These are phyloP conservation scores for Limnephilus lunatus DNA, from an alignment of 2,888 invertebrate genomes.

Conservation along the genomic window DNA sequence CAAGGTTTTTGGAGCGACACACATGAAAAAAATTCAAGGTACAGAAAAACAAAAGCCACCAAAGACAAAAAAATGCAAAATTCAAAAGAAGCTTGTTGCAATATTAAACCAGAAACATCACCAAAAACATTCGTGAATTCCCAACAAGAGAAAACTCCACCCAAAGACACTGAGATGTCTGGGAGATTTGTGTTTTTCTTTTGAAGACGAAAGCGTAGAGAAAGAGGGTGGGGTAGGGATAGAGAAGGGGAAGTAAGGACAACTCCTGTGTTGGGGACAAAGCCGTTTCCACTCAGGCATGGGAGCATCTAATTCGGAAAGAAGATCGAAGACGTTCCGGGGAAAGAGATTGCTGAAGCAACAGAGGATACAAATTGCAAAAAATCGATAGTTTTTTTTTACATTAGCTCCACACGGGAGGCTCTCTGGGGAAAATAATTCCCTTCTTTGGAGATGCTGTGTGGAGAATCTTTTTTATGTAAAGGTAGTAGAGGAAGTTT, in stretches of 20 bases:
- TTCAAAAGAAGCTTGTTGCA: neutral
- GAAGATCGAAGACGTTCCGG: conserved; percentile 15
- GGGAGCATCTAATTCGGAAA: neutral
- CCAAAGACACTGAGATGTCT: neutral
- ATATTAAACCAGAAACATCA: neutral
- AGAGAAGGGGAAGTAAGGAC: neutral
- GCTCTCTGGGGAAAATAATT: no score
- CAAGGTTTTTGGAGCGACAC: neutral
- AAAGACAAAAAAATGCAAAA: neutral
- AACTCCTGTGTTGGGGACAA: conserved; percentile 12
- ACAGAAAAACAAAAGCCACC: neutral
- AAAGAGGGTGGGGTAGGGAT: neutral
- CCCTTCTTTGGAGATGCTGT: no score
- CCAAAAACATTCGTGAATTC: neutral
- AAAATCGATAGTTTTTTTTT: neutral
- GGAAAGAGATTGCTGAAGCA: neutral
- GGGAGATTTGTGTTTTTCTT: neutral
- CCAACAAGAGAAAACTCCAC: neutral
- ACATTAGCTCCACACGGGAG: no score
- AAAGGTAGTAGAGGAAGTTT: no score
- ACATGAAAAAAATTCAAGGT: neutral
- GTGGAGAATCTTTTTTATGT: no score
- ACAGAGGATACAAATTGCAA: neutral
- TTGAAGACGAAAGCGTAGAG: neutral
- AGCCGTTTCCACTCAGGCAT: neutral